Evolutionary conservation across 2,797 vertebrate genomes (phyloP), one percentile per base, ranked within the genome.

Genomic region (Pseudochaenichthys georgianus): DNA sequence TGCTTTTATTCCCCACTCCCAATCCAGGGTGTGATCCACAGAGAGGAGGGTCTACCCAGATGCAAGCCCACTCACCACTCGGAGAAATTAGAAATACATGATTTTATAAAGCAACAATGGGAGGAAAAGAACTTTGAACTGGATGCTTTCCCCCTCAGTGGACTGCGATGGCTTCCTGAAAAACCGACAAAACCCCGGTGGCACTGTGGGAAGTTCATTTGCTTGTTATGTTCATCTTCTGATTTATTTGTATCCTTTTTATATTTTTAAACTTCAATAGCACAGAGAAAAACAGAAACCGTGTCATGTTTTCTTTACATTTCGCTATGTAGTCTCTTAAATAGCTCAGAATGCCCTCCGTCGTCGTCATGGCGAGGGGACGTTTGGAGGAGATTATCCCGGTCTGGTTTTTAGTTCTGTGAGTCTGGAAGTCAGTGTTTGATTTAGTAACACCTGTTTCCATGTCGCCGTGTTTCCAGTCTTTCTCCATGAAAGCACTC

Each of bases 301-400:
- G 16, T 73, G 31, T 38, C 51, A 65, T 70, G 64, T 64, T 73
- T 72, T 84, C 43, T 83, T 85, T 82, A 90, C 82, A 91, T 72
- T 68, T 89, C 70, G 75, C 87, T 87, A 81, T 87, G 85, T 78
- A 90, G 91, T 94, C 89, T 95, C 93, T 95, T 95, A 96, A 96
- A 97, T 97, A 97, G 97, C 96, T 98, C 97, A 96, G 96, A 94
- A 96, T 88, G 96, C 96, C 91, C 89, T 93, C 89, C 84, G 7
- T 79, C 75, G 94, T 91, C 87, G 75, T 80, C 54, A 15, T n/a
- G 61, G 64, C 45, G 15, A 43, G 28, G 62, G 82, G 75, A 62
- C 8, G 9, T 62, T 38, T 3, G 45, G 51, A n/a, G 59, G 82
- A 58, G 57, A 58, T 47, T 4, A 65, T 34, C 73, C 3, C 10